Percentiles rank a stretch among this genome's conserved stretches.
Evolutionary conservation across 2,113 vertebrate species (phyloP).

Genomic region (Thamnaconus septentrionalis): DNA sequence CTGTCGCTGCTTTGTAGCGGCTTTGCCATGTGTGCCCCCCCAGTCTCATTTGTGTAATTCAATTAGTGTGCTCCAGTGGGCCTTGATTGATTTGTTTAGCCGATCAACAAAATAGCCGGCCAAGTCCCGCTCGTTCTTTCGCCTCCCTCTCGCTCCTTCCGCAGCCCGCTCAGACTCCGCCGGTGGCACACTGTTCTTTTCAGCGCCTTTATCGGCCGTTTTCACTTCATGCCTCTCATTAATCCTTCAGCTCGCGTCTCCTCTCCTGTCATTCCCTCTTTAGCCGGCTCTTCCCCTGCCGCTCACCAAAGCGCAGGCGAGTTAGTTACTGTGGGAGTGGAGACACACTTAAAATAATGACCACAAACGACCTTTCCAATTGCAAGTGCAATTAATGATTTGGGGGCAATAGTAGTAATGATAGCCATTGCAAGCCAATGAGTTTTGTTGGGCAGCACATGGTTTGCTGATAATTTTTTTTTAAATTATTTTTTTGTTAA

Average conservation of each 20-base stretch:
- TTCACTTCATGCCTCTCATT: slow-evolving; percentile 38
- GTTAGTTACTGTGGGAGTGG: slow-evolving; percentile 24
- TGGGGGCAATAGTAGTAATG: not conserved
- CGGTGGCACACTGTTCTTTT: slow-evolving; percentile 41
- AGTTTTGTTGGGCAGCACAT: no score
- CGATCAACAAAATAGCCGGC: slow-evolving; percentile 71
- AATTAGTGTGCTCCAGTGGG: slow-evolving; percentile 72
- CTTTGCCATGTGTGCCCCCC: slow-evolving; percentile 49
- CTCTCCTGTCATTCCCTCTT: slow-evolving; percentile 15
- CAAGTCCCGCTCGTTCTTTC: slow-evolving; percentile 41
- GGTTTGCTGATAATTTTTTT: no score
- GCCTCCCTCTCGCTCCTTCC: slow-evolving; percentile 30
- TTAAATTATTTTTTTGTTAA: not conserved
- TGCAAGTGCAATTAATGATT: not conserved
- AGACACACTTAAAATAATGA: slow-evolving; percentile 3
- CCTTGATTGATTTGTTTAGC: slow-evolving; percentile 78
- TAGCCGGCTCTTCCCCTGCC: slow-evolving; percentile 1
- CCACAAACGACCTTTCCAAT: not conserved
- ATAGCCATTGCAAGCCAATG: no score
- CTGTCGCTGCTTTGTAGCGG: slow-evolving; percentile 49
- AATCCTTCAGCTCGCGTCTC: slow-evolving; percentile 28
- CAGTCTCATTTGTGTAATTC: slow-evolving; percentile 76
- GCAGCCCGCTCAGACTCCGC: slow-evolving; percentile 36
- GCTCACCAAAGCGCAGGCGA: slow-evolving; percentile 16
- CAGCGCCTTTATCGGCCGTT: slow-evolving; percentile 40